phyloP scores from a whole-genome alignment of 2,113 vertebrate genomes.

The Mesitornis unicolor region DNA sequence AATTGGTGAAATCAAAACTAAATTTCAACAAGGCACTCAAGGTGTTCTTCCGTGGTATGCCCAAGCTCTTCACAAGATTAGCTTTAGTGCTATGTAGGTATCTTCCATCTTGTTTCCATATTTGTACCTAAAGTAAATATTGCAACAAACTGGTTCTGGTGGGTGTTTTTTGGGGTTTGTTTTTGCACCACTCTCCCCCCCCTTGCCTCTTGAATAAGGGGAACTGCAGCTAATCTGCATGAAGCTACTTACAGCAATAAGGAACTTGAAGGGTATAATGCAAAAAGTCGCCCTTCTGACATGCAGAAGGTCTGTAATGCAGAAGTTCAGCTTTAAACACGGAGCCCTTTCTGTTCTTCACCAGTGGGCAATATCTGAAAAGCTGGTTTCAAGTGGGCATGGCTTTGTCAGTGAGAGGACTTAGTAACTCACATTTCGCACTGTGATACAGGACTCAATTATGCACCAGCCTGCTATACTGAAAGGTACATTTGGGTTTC shows the following conservation, averaged over 20 bases:
- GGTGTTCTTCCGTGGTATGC: background rate
- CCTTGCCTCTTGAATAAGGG: background rate
- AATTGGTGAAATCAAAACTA: background rate
- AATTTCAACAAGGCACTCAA: background rate
- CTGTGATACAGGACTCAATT: background rate
- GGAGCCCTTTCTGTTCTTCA: background rate
- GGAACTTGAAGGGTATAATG: background rate
- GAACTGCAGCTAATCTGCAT: background rate
- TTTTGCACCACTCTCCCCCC: too few species aligned
- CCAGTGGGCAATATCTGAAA: background rate
- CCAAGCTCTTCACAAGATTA: constrained; percentile 17
- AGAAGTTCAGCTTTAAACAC: background rate
- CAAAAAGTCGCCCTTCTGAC: background rate
- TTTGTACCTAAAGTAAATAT: background rate
- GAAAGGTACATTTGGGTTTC: background rate
- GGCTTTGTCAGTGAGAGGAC: background rate
- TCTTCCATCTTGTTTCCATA: background rate
- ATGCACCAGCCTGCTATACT: background rate
- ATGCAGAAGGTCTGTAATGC: background rate
- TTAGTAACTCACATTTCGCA: background rate
- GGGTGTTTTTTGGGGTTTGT: background rate
- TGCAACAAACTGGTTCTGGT: background rate
- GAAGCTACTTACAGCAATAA: background rate
- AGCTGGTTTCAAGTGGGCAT: background rate
- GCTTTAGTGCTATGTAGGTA: background rate